These are phyloP conservation scores for Pocillopora grandis DNA, from an alignment of 92 coral and sea anemone species.

Conservation along the genomic window DNA sequence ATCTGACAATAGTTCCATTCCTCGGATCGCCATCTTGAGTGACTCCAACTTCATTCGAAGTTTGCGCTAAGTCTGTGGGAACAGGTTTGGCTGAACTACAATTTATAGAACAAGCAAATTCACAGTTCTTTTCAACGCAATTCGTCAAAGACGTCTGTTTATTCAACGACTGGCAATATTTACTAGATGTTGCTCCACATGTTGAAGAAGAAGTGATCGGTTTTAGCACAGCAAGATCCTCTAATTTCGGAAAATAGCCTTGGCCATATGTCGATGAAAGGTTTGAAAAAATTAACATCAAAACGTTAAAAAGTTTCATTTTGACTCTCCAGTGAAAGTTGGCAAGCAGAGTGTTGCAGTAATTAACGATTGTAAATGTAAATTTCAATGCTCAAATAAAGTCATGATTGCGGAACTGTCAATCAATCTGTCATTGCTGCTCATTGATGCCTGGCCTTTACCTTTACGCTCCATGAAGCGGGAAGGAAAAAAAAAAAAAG, in stretches of 20 bases:
- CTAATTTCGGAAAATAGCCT: slow-evolving; percentile 72
- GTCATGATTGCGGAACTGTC: no score
- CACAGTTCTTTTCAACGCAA: slow-evolving; percentile 72
- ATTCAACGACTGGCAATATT: slow-evolving; percentile 67
- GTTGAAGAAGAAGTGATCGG: slow-evolving; percentile 82
- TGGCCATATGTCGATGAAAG: slow-evolving; percentile 26
- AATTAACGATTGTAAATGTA: no score
- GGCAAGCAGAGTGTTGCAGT: not conserved
- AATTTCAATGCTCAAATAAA: no score
- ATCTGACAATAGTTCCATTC: slow-evolving; percentile 62
- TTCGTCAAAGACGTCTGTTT: slow-evolving; percentile 51
- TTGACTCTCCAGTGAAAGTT: slow-evolving; percentile 5
- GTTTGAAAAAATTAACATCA: slow-evolving; percentile 32
- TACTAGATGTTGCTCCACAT: slow-evolving; percentile 74
- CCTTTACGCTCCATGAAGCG: no score
- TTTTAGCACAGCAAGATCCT: slow-evolving; percentile 70
- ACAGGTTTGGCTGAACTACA: slow-evolving; percentile 65
- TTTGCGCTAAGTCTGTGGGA: slow-evolving; percentile 42
- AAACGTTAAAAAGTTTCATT: not conserved
- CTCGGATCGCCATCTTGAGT: slow-evolving; percentile 69
- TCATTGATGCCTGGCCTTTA: no score
- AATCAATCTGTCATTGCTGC: no score
- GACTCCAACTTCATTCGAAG: slow-evolving; percentile 17
- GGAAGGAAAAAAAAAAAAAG: no score
- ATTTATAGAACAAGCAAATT: slow-evolving; percentile 73